Evolutionary conservation across 2,888 invertebrate species (phyloP).

Genomic region (Bugulina stolonifera): DNA sequence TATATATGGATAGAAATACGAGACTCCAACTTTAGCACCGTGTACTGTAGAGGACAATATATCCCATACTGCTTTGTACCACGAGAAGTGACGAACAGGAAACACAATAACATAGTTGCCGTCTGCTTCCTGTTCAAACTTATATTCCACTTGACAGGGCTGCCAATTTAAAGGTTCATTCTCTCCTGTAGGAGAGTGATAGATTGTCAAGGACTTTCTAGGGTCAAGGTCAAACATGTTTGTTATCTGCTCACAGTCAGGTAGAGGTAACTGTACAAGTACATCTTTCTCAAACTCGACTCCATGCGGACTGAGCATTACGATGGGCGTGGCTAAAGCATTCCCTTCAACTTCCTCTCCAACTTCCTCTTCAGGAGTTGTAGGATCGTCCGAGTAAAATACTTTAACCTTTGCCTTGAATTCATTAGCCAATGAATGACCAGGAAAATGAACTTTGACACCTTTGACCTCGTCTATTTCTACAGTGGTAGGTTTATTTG

Average conservation of each 20-base stretch:
- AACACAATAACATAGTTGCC: slow-evolving; percentile 33
- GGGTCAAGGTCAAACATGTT: slow-evolving; percentile 30
- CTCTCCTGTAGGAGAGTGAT: slow-evolving; percentile 36
- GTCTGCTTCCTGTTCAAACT: slow-evolving; percentile 24
- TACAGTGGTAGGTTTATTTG: slow-evolving; percentile 34
- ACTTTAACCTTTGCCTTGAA: slow-evolving; percentile 36
- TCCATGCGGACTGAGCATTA: slow-evolving; percentile 41
- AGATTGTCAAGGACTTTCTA: slow-evolving; percentile 32
- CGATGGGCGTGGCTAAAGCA: slow-evolving; percentile 39
- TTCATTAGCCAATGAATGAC: slow-evolving; percentile 34
- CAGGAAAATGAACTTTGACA: slow-evolving; percentile 38
- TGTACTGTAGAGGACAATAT: slow-evolving; percentile 34
- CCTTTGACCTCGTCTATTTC: slow-evolving; percentile 34
- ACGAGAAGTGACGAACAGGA: slow-evolving; percentile 39
- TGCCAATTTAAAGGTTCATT: slow-evolving; percentile 35
- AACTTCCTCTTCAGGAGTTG: slow-evolving; percentile 22
- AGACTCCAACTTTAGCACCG: slow-evolving; percentile 38
- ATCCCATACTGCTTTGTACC: slow-evolving; percentile 42
- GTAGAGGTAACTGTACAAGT: slow-evolving; percentile 37
- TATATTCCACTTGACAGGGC: slow-evolving; percentile 31
- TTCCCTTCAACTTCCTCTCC: slow-evolving; percentile 15
- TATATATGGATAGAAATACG: slow-evolving; percentile 37
- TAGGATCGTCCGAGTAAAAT: slow-evolving; percentile 35
- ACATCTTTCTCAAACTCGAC: slow-evolving; percentile 35
- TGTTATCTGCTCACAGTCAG: slow-evolving; percentile 35